A percentile compares a stretch with the other conserved stretches of the same genome.
These are phyloP conservation scores for Archaeoteleia sp. DNA, from an alignment of 2,888 invertebrate species.

Conservation along the genomic window DNA sequence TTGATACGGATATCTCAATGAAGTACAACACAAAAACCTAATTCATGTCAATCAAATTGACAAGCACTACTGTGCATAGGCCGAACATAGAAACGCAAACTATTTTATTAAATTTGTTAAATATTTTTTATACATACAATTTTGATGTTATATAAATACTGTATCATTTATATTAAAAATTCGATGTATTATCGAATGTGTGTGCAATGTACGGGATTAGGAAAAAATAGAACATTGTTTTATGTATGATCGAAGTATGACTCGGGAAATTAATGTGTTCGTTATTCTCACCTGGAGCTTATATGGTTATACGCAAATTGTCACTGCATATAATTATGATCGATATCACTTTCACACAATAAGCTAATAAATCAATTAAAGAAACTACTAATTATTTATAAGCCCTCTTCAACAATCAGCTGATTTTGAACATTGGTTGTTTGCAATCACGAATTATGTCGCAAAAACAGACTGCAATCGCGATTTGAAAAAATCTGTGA, in stretches of 20 bases:
- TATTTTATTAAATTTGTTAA: too few species aligned
- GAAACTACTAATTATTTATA: conserved; percentile 14
- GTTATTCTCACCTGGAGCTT: conserved; percentile 28
- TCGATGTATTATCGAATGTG: too few species aligned
- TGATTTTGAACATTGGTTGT: conserved; percentile 31
- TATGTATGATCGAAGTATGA: not conserved
- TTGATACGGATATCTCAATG: too few species aligned
- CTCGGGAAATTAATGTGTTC: not conserved
- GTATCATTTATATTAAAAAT: too few species aligned
- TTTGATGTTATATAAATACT: too few species aligned
- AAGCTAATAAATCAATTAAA: conserved; percentile 6
- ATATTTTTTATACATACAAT: too few species aligned
- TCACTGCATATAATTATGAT: not conserved
- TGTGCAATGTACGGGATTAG: too few species aligned
- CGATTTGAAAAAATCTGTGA: not conserved
- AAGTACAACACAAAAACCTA: too few species aligned
- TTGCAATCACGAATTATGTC: conserved; percentile 36
- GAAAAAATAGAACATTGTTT: conserved; percentile 7
- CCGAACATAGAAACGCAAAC: too few species aligned
- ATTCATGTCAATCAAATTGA: too few species aligned
- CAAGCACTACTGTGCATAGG: too few species aligned
- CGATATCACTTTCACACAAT: not conserved
- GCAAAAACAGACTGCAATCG: conserved; percentile 1
- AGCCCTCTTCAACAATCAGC: conserved; percentile 29
- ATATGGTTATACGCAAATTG: too few species aligned